A percentile compares a stretch with the other conserved stretches of the same genome.
Conservation (phyloP, 2,888 invertebrate genomes). For the Cartodere bifasciata region DNA sequence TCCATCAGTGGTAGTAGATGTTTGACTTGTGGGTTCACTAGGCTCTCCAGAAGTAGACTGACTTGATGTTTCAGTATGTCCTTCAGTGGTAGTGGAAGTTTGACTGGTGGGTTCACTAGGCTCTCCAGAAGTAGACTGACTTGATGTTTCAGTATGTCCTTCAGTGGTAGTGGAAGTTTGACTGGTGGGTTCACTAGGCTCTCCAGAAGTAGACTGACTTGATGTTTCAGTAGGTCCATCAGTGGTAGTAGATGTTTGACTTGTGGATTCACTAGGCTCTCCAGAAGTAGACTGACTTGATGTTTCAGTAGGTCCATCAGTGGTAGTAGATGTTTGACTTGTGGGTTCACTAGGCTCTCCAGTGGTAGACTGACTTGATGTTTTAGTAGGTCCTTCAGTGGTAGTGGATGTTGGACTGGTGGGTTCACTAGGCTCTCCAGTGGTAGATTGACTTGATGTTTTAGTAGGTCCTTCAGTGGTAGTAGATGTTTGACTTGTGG, state of each 20-base stretch:
- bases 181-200: background rate
- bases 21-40: background rate
- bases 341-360: background rate
- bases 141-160: background rate
- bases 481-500: background rate
- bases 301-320: background rate
- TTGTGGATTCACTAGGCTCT: background rate
- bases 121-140: background rate
- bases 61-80: background rate
- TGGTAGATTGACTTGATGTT: background rate
- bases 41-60: background rate
- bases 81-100: too few species aligned
- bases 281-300: background rate
- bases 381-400: background rate
- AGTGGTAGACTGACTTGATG: background rate
- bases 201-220: background rate
- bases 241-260: constrained; percentile 2
- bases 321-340: constrained; percentile 1
- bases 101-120: background rate
- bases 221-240: background rate
- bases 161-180: constrained; percentile 2
- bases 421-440: background rate
- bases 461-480: too few species aligned
- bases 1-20: too few species aligned
- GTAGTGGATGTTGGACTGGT: background rate